Evolutionary conservation across 2,113 vertebrate species (phyloP).

Genomic region (Phalacrocorax carbo): DNA sequence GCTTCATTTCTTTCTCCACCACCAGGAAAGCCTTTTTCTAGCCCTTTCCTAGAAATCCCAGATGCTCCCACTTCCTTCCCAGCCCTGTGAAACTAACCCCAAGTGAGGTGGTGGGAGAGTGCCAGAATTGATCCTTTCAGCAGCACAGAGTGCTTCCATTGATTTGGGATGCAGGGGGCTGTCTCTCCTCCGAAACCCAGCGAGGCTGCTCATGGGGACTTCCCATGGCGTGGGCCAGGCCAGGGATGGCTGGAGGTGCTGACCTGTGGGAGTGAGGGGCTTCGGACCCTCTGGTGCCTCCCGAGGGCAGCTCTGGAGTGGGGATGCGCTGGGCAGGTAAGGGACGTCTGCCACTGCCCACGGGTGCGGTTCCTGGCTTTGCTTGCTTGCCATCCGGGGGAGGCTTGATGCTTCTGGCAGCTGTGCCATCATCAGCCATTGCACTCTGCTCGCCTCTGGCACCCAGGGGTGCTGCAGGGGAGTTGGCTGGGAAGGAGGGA

Average conservation of each 20-base stretch:
- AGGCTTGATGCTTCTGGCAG: background rate
- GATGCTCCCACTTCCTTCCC: background rate
- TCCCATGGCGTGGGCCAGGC: background rate
- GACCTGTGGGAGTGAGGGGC: accelerated
- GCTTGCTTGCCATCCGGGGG: background rate
- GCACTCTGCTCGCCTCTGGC: background rate
- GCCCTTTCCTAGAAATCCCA: slow-evolving; percentile 9
- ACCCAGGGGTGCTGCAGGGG: background rate
- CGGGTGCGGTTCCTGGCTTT: accelerated
- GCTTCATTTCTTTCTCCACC: background rate
- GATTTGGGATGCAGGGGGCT: background rate
- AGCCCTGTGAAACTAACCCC: background rate
- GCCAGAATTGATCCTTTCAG: slow-evolving; percentile 9
- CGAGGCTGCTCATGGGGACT: background rate
- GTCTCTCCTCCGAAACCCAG: background rate
- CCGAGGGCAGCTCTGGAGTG: background rate
- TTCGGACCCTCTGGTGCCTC: background rate
- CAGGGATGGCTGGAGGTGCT: background rate
- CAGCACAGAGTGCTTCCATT: background rate
- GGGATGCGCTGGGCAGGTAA: background rate
- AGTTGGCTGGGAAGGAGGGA: background rate
- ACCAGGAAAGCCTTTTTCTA: slow-evolving; percentile 10
- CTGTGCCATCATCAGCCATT: background rate
- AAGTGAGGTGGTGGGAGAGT: background rate
- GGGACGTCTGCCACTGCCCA: background rate